Percentiles rank a stretch among this genome's conserved stretches.
Evolutionary conservation across 53 echinoderm and acorn worm species (phyloP).

Genomic region (Patiria pectinifera): DNA sequence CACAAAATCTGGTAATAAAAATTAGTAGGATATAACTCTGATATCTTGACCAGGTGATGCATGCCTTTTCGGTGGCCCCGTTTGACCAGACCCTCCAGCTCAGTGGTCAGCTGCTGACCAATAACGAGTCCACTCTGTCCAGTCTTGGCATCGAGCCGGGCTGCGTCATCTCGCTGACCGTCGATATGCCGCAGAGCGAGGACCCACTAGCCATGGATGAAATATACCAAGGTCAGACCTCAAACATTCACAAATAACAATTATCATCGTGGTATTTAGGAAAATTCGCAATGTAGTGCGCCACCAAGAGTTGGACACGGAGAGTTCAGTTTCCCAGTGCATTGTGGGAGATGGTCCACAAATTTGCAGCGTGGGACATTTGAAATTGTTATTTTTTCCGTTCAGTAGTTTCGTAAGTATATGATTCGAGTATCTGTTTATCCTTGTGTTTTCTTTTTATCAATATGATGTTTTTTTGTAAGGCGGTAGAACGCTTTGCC

Average conservation of each 20-base stretch:
- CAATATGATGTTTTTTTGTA: too few relatives aligned
- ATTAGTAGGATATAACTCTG: neutral
- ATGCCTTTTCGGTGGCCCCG: slow-evolving; percentile 95
- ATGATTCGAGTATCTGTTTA: too few relatives aligned
- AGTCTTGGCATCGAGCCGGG: slow-evolving; percentile 83
- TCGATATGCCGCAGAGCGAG: slow-evolving; percentile 81
- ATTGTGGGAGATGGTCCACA: too few relatives aligned
- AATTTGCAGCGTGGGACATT: too few relatives aligned
- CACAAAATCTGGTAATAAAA: neutral
- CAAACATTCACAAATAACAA: neutral
- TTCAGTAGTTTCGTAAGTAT: too few relatives aligned
- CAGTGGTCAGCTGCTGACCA: slow-evolving; percentile 73
- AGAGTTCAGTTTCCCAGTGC: too few relatives aligned
- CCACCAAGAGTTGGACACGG: too few relatives aligned
- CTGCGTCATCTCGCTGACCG: slow-evolving; percentile 80
- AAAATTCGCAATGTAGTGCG: neutral
- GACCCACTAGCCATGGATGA: slow-evolving; percentile 88
- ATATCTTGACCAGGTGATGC: slow-evolving; percentile 81
- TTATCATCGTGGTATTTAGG: neutral
- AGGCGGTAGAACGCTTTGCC: too few relatives aligned
- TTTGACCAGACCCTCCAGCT: slow-evolving; percentile 91
- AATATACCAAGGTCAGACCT: slow-evolving; percentile 76
- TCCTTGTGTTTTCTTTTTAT: too few relatives aligned
- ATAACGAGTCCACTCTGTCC: slow-evolving; percentile 80
- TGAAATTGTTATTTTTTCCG: too few relatives aligned